Conservation (phyloP, 2,888 invertebrate genomes). For the Scotopteryx bipunctaria region DNA sequence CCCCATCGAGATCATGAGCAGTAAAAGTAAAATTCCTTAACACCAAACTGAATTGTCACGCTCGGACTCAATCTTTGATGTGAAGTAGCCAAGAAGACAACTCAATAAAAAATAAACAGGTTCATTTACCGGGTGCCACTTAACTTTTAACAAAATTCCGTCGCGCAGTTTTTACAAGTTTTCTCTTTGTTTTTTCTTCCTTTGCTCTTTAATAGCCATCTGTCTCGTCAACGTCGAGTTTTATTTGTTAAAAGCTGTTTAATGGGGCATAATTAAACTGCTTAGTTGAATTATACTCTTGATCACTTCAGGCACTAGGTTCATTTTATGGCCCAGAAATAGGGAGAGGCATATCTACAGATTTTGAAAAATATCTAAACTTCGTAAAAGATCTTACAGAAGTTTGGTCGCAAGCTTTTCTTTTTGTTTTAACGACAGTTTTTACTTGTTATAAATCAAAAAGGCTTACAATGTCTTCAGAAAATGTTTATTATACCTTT, state of each 20-base stretch:
- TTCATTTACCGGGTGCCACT: slow-evolving; percentile 33
- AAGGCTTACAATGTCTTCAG: neutral
- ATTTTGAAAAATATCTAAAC: slow-evolving; percentile 2
- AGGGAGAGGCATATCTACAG: slow-evolving; percentile 21
- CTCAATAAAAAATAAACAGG: slow-evolving; percentile 39
- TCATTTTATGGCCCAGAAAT: slow-evolving; percentile 27
- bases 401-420: neutral
- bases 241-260: slow-evolving; percentile 46
- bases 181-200: slow-evolving; percentile 40
- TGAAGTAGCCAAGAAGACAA: slow-evolving; percentile 18
- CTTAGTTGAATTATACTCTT: slow-evolving; percentile 31
- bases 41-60: slow-evolving; percentile 12
- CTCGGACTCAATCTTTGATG: slow-evolving; percentile 28
- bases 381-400: neutral
- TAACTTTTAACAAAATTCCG: slow-evolving; percentile 43
- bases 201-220: slow-evolving; percentile 35
- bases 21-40: slow-evolving; percentile 12
- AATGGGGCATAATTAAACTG: slow-evolving; percentile 42
- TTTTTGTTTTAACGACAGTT: neutral
- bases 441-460: neutral
- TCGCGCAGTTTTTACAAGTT: slow-evolving; percentile 42
- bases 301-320: slow-evolving; percentile 25
- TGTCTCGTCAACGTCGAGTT: slow-evolving; percentile 42
- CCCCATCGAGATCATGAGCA: neutral
- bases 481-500: neutral